A percentile compares a stretch with the other conserved stretches of the same genome.
phyloP scores from a whole-genome alignment of 2,113 vertebrate species.

The Eretmochelys imbricata region DNA sequence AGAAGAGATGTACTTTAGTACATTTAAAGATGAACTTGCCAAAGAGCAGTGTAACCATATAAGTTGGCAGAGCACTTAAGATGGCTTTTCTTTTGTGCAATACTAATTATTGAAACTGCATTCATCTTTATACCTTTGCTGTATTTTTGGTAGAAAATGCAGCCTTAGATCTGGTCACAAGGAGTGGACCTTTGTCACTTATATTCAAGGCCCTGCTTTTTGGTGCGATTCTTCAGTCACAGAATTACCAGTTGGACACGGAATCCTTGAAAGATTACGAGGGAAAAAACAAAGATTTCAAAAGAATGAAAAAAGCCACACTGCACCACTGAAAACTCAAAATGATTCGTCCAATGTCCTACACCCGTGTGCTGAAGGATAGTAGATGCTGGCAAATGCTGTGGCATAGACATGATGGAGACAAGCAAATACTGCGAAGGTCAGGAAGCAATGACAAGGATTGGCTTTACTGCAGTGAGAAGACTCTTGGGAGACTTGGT shows the following conservation, averaged over 20 bases:
- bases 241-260: background rate
- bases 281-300: background rate
- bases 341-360: background rate
- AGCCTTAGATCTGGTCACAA: background rate
- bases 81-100: background rate
- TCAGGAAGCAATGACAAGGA: background rate
- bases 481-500: background rate
- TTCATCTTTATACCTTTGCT: background rate
- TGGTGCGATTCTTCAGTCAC: constrained; percentile 33
- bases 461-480: background rate
- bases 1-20: constrained; percentile 17
- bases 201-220: background rate
- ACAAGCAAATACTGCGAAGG: background rate
- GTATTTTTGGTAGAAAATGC: constrained; percentile 3
- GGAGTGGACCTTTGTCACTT: background rate
- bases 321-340: background rate
- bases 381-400: fast-evolving
- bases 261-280: constrained; percentile 14
- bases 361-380: background rate
- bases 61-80: background rate
- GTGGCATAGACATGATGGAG: background rate
- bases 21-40: background rate
- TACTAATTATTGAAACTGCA: background rate
- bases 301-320: background rate
- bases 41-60: background rate